A percentile compares a stretch with the other conserved stretches of the same genome.
phyloP scores from a whole-genome alignment of 2,888 invertebrate species.

The Hypena proboscidalis region DNA sequence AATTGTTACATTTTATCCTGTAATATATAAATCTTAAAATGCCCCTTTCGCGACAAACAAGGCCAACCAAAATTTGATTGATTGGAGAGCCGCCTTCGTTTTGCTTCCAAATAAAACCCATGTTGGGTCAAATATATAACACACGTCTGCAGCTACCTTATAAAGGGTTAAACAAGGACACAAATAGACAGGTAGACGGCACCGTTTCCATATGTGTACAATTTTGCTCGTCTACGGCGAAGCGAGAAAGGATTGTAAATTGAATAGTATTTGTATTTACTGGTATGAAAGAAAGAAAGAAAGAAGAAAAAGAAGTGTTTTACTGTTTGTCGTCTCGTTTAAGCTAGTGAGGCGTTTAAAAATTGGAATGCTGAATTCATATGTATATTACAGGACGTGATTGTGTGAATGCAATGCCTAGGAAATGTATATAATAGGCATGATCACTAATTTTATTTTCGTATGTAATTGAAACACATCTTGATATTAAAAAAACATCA shows the following conservation, averaged over 20 bases:
- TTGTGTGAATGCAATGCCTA: too few relatives aligned
- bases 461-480: too few relatives aligned
- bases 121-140: constrained; percentile 5
- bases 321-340: not conserved
- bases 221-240: constrained; percentile 5
- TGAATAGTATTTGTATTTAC: not conserved
- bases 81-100: not conserved
- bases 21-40: too few relatives aligned
- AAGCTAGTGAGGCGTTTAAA: not conserved
- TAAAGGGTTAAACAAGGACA: constrained; percentile 10
- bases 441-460: too few relatives aligned
- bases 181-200: constrained; percentile 7
- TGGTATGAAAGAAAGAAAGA: too few relatives aligned
- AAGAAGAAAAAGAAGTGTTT: too few relatives aligned
- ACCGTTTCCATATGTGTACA: constrained; percentile 1
- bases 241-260: not conserved
- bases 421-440: too few relatives aligned
- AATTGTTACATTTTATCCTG: too few relatives aligned
- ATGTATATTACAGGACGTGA: too few relatives aligned
- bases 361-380: too few relatives aligned
- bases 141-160: constrained; percentile 3
- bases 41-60: too few relatives aligned
- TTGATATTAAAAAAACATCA: too few relatives aligned
- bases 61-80: not conserved
- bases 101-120: constrained; percentile 2